Evolutionary conservation across 2,113 vertebrate species (phyloP), one percentile per base, ranked within the genome.

Genomic region (Vireo altiloquus): DNA sequence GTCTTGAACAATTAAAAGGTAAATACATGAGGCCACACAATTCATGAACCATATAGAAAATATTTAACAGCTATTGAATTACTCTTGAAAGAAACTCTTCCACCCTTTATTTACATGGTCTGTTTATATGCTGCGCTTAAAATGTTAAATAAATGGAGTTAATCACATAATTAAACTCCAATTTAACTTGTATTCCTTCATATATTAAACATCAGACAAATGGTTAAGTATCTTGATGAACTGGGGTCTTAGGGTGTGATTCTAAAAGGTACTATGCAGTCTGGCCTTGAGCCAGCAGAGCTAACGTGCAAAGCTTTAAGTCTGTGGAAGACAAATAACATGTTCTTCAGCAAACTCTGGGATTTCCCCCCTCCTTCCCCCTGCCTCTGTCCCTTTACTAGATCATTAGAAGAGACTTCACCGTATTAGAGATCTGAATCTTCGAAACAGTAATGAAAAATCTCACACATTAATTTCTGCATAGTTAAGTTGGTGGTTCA

Each of bases 51-150:
- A 82, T 94, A 90, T 42, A 95, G 94, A 94, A 96, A 95, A 94
- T 91, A 82, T 90, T 91, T 89, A 78, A 94, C 90, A 92, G 57
- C 81, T 97, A 97, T 94, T 95, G 91, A 94, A 92, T 97, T 96
- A 95, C 95, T 94, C 83, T 94, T 96, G 92, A 93, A 95, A 96
- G 84, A 70, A 70, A n/a, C 35, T 52, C 49, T 68, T 77, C 89
- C 20, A 4, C 46, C 68, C 75, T 96, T 91, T 95, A 88, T 96
- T 96, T 94, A 85, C 82, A 96, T 35, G 54, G 75, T 44, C 44
- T 95, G 50, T 93, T 94, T 82, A 88, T 90, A 82, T 86, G 59
- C 82, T 92, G 49, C 86, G 37, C 49, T 91, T 90, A 72, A 61
- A 92, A 44, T 86, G 82, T 71, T 90, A 95, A 95, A 96, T 95